Percentiles rank a stretch among this genome's conserved stretches.
phyloP scores from a whole-genome alignment of 2,797 vertebrate genomes.

The Danio choprae region DNA sequence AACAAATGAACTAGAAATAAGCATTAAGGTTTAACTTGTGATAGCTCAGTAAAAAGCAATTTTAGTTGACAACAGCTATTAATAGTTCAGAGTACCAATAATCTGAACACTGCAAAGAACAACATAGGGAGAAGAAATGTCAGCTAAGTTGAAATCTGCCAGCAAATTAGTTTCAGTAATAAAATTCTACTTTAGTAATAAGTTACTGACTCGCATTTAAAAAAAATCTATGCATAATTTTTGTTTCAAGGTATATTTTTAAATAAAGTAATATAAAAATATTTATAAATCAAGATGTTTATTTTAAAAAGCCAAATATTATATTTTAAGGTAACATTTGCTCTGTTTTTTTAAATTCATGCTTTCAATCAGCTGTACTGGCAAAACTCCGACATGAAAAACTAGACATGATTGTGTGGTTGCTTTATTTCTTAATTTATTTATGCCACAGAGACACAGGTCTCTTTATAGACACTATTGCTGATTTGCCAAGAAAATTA shows the following conservation, averaged over 20 bases:
- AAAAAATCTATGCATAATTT: too few species aligned
- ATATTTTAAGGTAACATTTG: background rate
- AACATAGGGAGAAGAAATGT: background rate
- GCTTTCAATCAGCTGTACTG: background rate
- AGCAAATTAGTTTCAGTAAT: constrained; percentile 16
- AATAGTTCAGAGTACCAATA: background rate
- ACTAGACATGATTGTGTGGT: constrained; percentile 17
- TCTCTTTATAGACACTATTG: constrained; percentile 15
- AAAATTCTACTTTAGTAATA: too few species aligned
- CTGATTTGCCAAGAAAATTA: background rate
- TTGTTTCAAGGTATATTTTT: too few species aligned
- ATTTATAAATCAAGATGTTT: too few species aligned
- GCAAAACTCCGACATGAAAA: background rate
- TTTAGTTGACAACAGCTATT: constrained; percentile 22
- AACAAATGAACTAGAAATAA: too few species aligned
- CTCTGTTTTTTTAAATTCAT: background rate
- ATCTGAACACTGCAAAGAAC: background rate
- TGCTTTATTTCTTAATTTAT: constrained; percentile 18
- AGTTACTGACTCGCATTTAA: too few species aligned
- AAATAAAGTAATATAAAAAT: too few species aligned
- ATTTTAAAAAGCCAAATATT: background rate
- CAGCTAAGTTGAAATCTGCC: constrained; percentile 14
- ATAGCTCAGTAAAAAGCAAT: background rate
- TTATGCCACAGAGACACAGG: background rate
- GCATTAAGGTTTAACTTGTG: background rate